A percentile compares a stretch with the other conserved stretches of the same genome.
Evolutionary conservation across 2,113 vertebrate species (phyloP).

Genomic region (Odontesthes bonariensis): DNA sequence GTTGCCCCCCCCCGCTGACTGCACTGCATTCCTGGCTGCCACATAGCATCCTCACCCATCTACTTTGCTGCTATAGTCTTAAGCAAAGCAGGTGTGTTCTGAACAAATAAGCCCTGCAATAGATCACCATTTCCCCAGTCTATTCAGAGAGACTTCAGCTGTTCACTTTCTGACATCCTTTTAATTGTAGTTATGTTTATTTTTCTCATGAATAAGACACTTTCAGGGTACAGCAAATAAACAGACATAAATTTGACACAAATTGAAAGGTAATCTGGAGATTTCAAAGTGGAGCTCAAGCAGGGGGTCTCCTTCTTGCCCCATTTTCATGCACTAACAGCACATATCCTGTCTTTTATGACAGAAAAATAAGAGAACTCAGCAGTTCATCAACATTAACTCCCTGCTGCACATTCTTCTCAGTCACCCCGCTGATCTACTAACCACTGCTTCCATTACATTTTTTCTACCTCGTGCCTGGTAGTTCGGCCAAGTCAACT

Average conservation of each 20-base stretch:
- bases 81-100: slow-evolving; percentile 33
- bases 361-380: neutral
- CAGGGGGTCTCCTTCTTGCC: slow-evolving; percentile 1
- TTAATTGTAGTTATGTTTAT: neutral
- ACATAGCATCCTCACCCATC: slow-evolving; percentile 42
- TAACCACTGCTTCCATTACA: slow-evolving; percentile 41
- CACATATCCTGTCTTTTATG: neutral
- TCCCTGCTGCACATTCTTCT: slow-evolving; percentile 44
- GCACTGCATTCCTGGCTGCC: slow-evolving; percentile 62
- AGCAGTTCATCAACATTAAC: slow-evolving; percentile 27
- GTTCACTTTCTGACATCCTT: neutral
- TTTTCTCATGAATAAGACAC: neutral
- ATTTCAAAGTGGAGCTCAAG: neutral
- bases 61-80: slow-evolving; percentile 32
- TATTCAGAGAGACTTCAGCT: neutral
- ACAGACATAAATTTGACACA: neutral
- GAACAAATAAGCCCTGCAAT: slow-evolving; percentile 5
- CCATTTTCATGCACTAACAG: neutral
- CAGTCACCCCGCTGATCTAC: slow-evolving; percentile 41
- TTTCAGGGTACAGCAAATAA: neutral
- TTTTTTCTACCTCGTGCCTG: slow-evolving; percentile 25
- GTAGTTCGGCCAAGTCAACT: slow-evolving; percentile 10
- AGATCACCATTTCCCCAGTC: neutral
- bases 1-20: slow-evolving; percentile 55
- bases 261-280: neutral